phyloP scores from a whole-genome alignment of 2,888 invertebrate genomes.

The Buathra laborator region DNA sequence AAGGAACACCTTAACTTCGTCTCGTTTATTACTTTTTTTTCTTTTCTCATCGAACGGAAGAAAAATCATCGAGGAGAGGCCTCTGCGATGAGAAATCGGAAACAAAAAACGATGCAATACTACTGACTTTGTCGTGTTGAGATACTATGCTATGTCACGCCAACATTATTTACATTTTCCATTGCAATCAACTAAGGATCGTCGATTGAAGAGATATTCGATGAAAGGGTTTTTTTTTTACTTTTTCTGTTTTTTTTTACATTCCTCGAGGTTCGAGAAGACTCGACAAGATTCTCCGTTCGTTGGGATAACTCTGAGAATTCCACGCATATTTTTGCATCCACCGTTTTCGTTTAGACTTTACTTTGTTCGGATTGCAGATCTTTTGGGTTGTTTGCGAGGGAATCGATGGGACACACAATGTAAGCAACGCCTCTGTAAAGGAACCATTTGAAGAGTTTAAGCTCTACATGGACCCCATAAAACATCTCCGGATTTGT shows the following conservation, averaged over 20 bases:
- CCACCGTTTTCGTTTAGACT: neutral
- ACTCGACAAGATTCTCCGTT: neutral
- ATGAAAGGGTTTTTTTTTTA: conserved; percentile 7
- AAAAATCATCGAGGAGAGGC: no score
- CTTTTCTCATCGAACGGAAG: neutral
- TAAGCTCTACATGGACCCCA: no score
- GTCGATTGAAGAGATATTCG: conserved; percentile 42
- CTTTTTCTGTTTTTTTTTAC: conserved; percentile 1
- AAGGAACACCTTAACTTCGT: neutral
- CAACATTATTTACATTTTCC: conserved; percentile 77
- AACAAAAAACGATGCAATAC: conserved; percentile 16
- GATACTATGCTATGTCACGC: conserved; percentile 77
- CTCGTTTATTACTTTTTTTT: neutral
- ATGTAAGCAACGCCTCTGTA: no score
- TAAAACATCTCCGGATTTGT: no score
- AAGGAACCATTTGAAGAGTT: no score
- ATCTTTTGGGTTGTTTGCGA: neutral
- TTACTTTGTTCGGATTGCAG: neutral
- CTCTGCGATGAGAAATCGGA: neutral
- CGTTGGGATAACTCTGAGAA: neutral
- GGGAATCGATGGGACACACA: no score
- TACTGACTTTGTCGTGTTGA: conserved; percentile 31
- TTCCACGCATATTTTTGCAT: neutral
- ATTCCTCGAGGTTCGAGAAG: neutral
- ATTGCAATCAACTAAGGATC: conserved; percentile 64